Evolutionary conservation across 2,888 invertebrate species (phyloP).

Genomic region (Gandaritis pyraliata): DNA sequence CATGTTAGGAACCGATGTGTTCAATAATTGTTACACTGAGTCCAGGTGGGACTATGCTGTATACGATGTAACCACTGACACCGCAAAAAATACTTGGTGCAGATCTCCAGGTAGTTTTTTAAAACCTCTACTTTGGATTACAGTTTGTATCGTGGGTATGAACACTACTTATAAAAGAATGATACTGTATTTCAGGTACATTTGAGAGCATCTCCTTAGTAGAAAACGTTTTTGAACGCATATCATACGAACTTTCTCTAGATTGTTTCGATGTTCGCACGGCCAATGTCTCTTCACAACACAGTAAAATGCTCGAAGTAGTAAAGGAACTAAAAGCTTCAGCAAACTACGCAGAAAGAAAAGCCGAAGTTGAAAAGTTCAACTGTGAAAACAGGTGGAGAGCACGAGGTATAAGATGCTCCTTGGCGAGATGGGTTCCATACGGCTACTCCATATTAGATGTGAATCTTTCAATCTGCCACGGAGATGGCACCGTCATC

Average conservation of each 20-base stretch:
- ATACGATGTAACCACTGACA: conserved; percentile 53
- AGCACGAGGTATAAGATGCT: conserved; percentile 86
- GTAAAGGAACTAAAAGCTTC: conserved; percentile 78
- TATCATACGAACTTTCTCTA: conserved; percentile 76
- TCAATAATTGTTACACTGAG: conserved; percentile 53
- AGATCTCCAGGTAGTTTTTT: conserved; percentile 54
- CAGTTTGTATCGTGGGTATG: background rate
- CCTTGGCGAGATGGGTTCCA: conserved; percentile 85
- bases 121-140: background rate
- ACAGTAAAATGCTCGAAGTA: conserved; percentile 67
- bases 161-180: background rate
- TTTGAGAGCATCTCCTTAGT: conserved; percentile 81
- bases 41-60: conserved; percentile 52
- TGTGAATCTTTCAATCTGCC: conserved; percentile 85
- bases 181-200: conserved; percentile 56
- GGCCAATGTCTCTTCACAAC: conserved; percentile 69
- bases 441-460: conserved; percentile 59
- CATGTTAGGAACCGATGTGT: conserved; percentile 38
- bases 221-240: conserved; percentile 86
- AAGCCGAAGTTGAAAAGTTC: conserved; percentile 74
- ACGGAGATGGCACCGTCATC: conserved; percentile 84
- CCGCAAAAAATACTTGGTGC: conserved; percentile 56
- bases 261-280: conserved; percentile 84
- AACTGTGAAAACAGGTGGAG: conserved; percentile 88
- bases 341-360: conserved; percentile 79